Conservation (phyloP, 2,888 invertebrate species). For the Notodonta ziczac region DNA sequence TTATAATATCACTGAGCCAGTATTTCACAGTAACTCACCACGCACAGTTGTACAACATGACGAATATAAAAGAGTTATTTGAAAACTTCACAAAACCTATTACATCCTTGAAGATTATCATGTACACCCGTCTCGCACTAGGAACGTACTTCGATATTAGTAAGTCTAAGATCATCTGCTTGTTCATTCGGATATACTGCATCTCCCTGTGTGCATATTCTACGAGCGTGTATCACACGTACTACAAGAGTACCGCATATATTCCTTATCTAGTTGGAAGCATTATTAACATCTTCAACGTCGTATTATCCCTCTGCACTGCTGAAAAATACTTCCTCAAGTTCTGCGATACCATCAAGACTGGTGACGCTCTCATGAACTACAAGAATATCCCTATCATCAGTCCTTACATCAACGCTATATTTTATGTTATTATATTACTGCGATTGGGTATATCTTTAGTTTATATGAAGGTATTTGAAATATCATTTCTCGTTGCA, state of each 20-base stretch:
- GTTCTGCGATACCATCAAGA: neutral
- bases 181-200: neutral
- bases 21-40: neutral
- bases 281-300: neutral
- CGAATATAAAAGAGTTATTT: neutral
- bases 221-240: too few species aligned
- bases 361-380: neutral
- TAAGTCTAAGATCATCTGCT: neutral
- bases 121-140: neutral
- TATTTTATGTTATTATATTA: neutral
- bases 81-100: neutral
- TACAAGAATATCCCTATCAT: neutral
- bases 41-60: neutral
- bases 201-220: neutral
- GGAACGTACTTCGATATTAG: neutral
- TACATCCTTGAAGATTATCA: neutral
- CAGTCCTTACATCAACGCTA: neutral
- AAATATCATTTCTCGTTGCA: neutral
- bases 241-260: neutral
- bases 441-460: neutral
- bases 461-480: too few species aligned
- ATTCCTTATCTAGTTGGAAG: neutral
- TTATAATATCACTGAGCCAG: neutral
- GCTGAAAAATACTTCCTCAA: neutral
- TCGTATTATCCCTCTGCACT: neutral